Conservation (phyloP, 2,797 vertebrate species). For the Neosilurus mollespiculum region DNA sequence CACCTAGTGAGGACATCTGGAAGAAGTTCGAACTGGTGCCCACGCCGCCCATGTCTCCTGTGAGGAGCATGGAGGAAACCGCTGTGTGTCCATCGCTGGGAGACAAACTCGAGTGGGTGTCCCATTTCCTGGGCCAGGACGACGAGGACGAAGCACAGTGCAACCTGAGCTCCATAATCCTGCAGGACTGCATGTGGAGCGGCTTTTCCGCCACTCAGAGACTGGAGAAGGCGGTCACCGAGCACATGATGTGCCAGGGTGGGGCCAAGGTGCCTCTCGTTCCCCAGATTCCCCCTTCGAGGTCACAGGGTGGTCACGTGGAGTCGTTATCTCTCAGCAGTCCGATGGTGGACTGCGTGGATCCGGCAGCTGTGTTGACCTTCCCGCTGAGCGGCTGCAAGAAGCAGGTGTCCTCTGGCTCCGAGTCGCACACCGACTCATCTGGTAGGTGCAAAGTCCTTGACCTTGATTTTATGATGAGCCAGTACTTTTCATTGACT, state of each 20-base stretch:
- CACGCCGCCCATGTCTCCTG: slow-evolving; percentile 86
- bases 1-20: slow-evolving; percentile 97
- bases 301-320: slow-evolving; percentile 56
- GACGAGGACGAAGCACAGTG: slow-evolving; percentile 78
- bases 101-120: slow-evolving; percentile 79
- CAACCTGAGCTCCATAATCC: slow-evolving; percentile 89
- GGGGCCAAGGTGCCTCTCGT: slow-evolving; percentile 57
- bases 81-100: slow-evolving; percentile 70
- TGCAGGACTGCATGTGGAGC: slow-evolving; percentile 99
- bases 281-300: slow-evolving; percentile 57
- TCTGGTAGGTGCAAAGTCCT: slow-evolving; percentile 84
- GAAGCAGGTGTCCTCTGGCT: slow-evolving; percentile 86
- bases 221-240: slow-evolving; percentile 84
- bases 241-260: slow-evolving; percentile 69
- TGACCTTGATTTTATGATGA: slow-evolving; percentile 33
- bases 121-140: slow-evolving; percentile 78
- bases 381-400: slow-evolving; percentile 81
- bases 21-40: slow-evolving; percentile 97
- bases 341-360: slow-evolving; percentile 78
- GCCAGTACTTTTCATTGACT: background rate
- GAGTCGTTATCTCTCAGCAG: slow-evolving; percentile 61
- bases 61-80: slow-evolving; percentile 72
- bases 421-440: slow-evolving; percentile 94
- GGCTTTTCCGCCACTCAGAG: slow-evolving; percentile 88
- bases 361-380: slow-evolving; percentile 86